Conservation (phyloP, 2,797 vertebrate species). For the Xiphorhynchus erythropygius region DNA sequence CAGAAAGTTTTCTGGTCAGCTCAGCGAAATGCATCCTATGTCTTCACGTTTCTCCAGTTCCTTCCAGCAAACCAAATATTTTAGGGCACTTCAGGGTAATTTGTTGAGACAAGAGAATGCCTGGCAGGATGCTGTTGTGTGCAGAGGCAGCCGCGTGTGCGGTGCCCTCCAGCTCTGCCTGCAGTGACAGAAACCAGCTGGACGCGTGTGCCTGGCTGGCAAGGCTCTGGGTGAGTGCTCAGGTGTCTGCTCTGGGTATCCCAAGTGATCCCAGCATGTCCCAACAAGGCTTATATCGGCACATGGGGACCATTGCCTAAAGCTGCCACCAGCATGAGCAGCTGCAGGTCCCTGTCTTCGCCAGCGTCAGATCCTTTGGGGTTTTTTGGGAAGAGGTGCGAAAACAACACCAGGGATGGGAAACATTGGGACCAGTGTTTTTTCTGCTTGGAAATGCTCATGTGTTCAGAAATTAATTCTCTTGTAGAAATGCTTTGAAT, state of each 20-base stretch:
- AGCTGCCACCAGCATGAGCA: accelerated
- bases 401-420: neutral
- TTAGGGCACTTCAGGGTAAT: neutral
- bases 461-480: neutral
- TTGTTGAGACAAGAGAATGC: neutral
- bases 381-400: neutral
- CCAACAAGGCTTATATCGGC: neutral
- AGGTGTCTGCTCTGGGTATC: neutral
- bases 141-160: neutral
- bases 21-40: neutral
- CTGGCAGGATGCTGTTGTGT: neutral
- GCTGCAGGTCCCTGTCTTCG: accelerated
- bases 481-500: neutral
- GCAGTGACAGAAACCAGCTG: neutral
- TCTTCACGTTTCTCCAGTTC: neutral
- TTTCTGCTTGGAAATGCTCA: neutral
- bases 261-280: neutral
- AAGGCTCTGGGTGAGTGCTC: neutral
- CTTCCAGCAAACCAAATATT: neutral
- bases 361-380: accelerated
- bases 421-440: accelerated
- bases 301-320: accelerated
- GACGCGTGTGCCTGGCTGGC: neutral
- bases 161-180: neutral
- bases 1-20: neutral